A percentile compares a stretch with the other conserved stretches of the same genome.
phyloP scores from a whole-genome alignment of 2,888 invertebrate genomes.

The Halocaridina rubra region DNA sequence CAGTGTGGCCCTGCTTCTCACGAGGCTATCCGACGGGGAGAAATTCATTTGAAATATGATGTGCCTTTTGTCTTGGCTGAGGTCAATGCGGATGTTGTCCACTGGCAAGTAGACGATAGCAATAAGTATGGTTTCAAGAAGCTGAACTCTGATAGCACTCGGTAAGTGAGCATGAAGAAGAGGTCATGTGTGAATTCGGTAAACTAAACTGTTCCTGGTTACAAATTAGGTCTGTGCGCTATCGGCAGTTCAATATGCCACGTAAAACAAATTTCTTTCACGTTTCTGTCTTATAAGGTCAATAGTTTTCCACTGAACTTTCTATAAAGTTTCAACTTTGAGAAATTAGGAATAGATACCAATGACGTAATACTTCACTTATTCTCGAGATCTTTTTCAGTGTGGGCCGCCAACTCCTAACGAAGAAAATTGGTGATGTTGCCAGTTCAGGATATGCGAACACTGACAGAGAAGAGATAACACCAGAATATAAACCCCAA shows the following conservation, averaged over 20 bases:
- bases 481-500: constrained; percentile 77
- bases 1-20: constrained; percentile 91
- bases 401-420: constrained; percentile 80
- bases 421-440: constrained; percentile 79
- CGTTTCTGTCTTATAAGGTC: too few relatives aligned
- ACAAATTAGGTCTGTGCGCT: too few relatives aligned
- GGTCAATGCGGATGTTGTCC: constrained; percentile 93
- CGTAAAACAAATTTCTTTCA: too few relatives aligned
- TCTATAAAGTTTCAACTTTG: too few relatives aligned
- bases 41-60: constrained; percentile 85
- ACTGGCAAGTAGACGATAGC: constrained; percentile 82
- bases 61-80: constrained; percentile 88
- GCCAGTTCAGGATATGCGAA: constrained; percentile 70
- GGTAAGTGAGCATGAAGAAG: too few relatives aligned
- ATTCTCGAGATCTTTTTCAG: constrained; percentile 69
- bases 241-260: too few relatives aligned
- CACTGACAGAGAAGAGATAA: constrained; percentile 78
- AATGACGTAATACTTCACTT: too few relatives aligned
- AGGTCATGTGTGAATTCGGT: too few relatives aligned
- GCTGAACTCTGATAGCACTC: constrained; percentile 18
- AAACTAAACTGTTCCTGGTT: too few relatives aligned
- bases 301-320: too few relatives aligned
- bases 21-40: constrained; percentile 83
- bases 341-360: too few relatives aligned
- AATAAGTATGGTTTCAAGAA: constrained; percentile 45